Conservation (phyloP, 2,888 invertebrate species). For the Thymelicus lineola region DNA sequence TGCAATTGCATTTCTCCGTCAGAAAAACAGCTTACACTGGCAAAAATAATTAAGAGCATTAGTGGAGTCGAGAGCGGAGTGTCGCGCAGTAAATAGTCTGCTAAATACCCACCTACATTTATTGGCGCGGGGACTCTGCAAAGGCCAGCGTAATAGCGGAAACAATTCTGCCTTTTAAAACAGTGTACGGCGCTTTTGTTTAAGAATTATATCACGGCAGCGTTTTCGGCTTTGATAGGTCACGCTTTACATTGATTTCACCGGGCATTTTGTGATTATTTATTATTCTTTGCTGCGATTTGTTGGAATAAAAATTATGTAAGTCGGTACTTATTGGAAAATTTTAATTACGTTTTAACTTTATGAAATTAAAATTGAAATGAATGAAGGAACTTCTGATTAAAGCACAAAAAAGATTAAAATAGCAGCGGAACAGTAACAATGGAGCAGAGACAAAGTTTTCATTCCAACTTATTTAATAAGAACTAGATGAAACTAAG, state of each 20-base stretch:
- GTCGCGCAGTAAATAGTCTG: constrained; percentile 81
- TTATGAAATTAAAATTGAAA: background rate
- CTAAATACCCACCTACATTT: constrained; percentile 83
- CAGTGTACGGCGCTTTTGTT: constrained; percentile 63
- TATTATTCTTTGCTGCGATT: too few relatives aligned
- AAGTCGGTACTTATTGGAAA: constrained; percentile 12
- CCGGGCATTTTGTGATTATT: constrained; percentile 24
- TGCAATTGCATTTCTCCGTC: constrained; percentile 80
- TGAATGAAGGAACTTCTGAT: background rate
- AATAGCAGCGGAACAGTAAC: background rate
- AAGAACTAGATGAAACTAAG: background rate
- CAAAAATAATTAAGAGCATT: constrained; percentile 85
- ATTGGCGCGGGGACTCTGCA: constrained; percentile 70
- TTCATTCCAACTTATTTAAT: background rate
- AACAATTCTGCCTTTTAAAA: constrained; percentile 79
- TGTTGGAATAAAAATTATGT: too few relatives aligned
- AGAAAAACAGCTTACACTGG: constrained; percentile 83
- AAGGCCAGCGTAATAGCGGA: constrained; percentile 73
- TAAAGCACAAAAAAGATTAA: background rate
- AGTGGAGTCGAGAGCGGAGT: constrained; percentile 76
- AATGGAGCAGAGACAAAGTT: background rate
- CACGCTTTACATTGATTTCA: constrained; percentile 45
- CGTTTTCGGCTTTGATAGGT: constrained; percentile 44
- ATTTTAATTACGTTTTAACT: background rate
- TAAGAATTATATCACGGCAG: constrained; percentile 53